Base-by-base conservation (phyloP, 2,888 invertebrate species). In the Troglohyphantes excavatus region DNA sequence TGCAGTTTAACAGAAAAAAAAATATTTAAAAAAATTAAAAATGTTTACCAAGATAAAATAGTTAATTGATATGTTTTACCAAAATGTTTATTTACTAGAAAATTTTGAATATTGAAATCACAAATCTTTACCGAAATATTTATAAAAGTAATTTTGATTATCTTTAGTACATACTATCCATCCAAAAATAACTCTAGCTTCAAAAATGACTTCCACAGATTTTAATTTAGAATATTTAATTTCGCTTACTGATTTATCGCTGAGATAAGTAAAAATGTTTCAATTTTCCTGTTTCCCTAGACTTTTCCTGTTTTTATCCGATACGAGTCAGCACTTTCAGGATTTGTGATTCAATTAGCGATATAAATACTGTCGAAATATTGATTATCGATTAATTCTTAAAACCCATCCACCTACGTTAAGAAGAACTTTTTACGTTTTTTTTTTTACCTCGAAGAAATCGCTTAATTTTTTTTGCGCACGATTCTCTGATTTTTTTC, bases 311-410 rank as follows among this genome's bases (percentile, higher is more conserved):
- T 81, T 68, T 26, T 46, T 53, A 53, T 53, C 53, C 13, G 17
- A 53, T 53, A n/a, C 53, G 53, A 53, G n/a, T 23, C 65, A 67
- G 65, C 59, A 65, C 63, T 78, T 78, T 70, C n/a, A 67, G 68
- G 43, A 86, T 86, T 86, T 78, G 86, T 86, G 78, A 86, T 78
- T 78, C 86, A 86, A 61, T 86, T 86, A 85, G 70, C 59, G 68
- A 78, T 70, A 70, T 61, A 86, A 78, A 70, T 70, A 70, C 39
- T 70, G 78, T 46, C 43, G 33, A 70, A 86, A 61, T 70, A 86
- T 86, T 26, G 86, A 86, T 78, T 78, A 86, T 86, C 86, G 78
- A 78, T 86, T 86, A 86, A 59, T 86, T 61, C 85, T 23, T n/a
- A n/a, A 59, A 83, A 73, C 61, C 59, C 68, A 81, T 43, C 59